A percentile compares a stretch with the other conserved stretches of the same genome.
These are phyloP conservation scores for Saimiri boliviensis DNA, from an alignment of 2,113 vertebrate genomes.

Conservation along the genomic window DNA sequence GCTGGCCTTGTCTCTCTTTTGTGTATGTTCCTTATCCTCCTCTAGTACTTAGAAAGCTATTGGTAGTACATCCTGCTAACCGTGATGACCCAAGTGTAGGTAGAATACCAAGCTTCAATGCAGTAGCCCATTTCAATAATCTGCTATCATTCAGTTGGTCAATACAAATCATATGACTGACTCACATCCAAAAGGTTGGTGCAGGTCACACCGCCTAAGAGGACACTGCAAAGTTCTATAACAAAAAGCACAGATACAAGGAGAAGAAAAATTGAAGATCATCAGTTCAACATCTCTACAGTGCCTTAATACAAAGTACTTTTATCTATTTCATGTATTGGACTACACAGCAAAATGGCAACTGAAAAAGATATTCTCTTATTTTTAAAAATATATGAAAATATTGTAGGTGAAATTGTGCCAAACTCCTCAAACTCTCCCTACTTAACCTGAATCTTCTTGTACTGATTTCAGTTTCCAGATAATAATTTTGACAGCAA, in stretches of 20 bases:
- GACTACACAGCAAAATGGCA: neutral
- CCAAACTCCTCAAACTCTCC: neutral
- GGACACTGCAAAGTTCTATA: neutral
- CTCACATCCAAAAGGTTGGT: neutral
- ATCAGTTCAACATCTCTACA: neutral
- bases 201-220: neutral
- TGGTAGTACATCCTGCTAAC: neutral
- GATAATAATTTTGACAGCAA: neutral
- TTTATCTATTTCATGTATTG: neutral
- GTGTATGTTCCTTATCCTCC: neutral
- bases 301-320: neutral
- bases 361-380: neutral
- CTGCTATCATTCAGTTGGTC: neutral
- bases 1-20: neutral
- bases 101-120: neutral
- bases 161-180: neutral
- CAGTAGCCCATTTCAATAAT: neutral
- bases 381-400: neutral
- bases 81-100: neutral
- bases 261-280: neutral
- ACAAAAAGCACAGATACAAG: neutral
- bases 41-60: neutral
- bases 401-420: neutral
- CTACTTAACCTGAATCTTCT: neutral
- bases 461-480: neutral